A percentile compares a stretch with the other conserved stretches of the same genome.
These are phyloP conservation scores for Zalophus californianus DNA, from an alignment of 2,797 vertebrate genomes.

Conservation along the genomic window DNA sequence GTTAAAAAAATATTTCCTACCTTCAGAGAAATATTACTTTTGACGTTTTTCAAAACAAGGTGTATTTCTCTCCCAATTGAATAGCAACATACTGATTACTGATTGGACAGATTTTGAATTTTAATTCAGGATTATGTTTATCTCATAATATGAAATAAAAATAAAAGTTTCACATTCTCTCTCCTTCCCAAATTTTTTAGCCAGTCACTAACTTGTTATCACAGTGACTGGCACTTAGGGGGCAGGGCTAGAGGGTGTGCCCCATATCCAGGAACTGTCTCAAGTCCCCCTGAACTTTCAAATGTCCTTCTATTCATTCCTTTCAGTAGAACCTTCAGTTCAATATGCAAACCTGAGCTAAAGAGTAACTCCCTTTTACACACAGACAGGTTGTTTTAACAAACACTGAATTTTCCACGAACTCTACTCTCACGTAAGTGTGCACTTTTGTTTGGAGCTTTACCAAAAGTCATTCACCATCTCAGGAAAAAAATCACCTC, in stretches of 20 bases:
- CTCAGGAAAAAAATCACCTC: neutral
- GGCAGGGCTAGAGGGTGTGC: neutral
- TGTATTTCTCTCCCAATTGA: neutral
- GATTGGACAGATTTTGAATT: slow-evolving; percentile 9
- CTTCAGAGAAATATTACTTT: slow-evolving; percentile 1
- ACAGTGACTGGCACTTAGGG: neutral
- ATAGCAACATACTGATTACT: neutral
- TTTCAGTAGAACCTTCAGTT: neutral
- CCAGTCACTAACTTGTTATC: neutral
- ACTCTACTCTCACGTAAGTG: neutral
- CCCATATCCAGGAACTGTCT: neutral
- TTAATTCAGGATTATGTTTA: neutral
- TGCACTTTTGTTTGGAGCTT: neutral
- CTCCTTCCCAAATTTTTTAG: slow-evolving; percentile 28
- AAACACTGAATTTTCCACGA: neutral
- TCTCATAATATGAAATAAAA: slow-evolving; percentile 20
- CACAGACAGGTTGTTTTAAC: neutral
- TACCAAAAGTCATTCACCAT: neutral
- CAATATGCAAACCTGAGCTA: neutral
- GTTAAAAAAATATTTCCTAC: slow-evolving; percentile 23
- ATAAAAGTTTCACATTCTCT: neutral
- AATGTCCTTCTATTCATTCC: neutral
- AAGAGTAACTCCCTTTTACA: neutral
- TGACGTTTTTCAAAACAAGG: neutral
- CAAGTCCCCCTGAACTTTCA: neutral